Conservation (phyloP, 1,140 invertebrate species). For the Schlechtendalia chinensis region DNA sequence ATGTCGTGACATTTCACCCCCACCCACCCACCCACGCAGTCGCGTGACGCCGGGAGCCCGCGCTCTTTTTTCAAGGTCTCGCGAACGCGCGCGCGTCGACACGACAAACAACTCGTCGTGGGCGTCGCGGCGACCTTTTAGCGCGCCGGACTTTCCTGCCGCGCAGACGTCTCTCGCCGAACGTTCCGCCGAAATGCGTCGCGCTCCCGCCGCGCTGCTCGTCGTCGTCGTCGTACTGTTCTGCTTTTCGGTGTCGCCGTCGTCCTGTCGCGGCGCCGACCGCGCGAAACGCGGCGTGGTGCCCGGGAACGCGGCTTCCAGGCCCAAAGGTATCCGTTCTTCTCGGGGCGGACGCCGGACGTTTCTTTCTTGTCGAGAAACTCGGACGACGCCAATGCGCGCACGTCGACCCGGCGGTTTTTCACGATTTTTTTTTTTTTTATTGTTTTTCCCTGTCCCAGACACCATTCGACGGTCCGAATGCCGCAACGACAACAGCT, state of each 20-base stretch:
- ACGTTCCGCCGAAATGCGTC: constrained; percentile 35
- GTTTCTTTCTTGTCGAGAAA: too few relatives aligned
- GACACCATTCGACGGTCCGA: constrained; percentile 3
- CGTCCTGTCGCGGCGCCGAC: not conserved
- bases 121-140: not conserved
- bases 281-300: not conserved
- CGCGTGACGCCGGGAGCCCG: too few relatives aligned
- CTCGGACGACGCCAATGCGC: too few relatives aligned
- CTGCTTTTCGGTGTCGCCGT: not conserved
- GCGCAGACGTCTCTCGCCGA: not conserved
- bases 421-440: not conserved
- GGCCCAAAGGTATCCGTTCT: not conserved
- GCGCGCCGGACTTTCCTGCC: not conserved
- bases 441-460: not conserved
- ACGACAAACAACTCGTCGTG: constrained; percentile 29
- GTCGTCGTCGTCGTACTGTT: too few relatives aligned
- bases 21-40: too few relatives aligned
- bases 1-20: too few relatives aligned
- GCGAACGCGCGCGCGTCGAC: constrained; percentile 39
- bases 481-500: constrained; percentile 34
- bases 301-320: constrained; percentile 13
- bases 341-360: too few relatives aligned
- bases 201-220: not conserved
- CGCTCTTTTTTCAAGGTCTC: too few relatives aligned
- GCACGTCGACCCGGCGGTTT: too few relatives aligned